Evolutionary conservation across 2,888 invertebrate species (phyloP), one percentile per base, ranked within the genome.

Genomic region (Dryomyza anilis): DNA sequence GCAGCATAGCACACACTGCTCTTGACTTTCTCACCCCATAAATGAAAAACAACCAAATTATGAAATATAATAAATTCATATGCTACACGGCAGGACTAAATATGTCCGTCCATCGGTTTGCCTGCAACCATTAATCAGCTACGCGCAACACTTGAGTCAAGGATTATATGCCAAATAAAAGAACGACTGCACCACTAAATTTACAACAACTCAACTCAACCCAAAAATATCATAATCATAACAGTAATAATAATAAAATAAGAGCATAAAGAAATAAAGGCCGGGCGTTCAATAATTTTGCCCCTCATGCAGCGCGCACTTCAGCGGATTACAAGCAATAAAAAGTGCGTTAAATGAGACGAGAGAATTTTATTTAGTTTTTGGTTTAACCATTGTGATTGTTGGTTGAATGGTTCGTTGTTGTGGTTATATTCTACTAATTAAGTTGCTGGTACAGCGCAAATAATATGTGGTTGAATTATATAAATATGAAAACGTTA

Each of bases 21-120:
- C 74, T 78, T 78, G 77, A 78, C 77, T 78, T 78, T 79, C 71
- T 77, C 77, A 79, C 77, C 77, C 77, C 76, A 63, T 63, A 65
- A 12, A 59, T 19, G 43, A n/a, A 60, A 25, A 60, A 60, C 36
- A 50, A 60, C 60, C 33, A 21, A 52, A 60, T 60, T 60, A 60
- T 60, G 60, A 33, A 55, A 39, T 45, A 29, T 52, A 52, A 58
- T 52, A 60, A n/a, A 52, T 39, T 60, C 33, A 25, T 39, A 45
- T 60, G 60, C 29, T 36, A 50, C n/a, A n/a, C 29, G 52, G 52
- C 30, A 16, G 16, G 16, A 12, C 52, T 48, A 7, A 19, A 25
- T 14, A 19, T 14, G 23, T 10, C 4, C 19, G 45, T 29, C 27
- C n/a, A n/a, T n/a, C n/a, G n/a, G n/a, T n/a, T n/a, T n/a, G n/a